Conservation (phyloP, 2,113 vertebrate species). For the Chaetura pelagica region DNA sequence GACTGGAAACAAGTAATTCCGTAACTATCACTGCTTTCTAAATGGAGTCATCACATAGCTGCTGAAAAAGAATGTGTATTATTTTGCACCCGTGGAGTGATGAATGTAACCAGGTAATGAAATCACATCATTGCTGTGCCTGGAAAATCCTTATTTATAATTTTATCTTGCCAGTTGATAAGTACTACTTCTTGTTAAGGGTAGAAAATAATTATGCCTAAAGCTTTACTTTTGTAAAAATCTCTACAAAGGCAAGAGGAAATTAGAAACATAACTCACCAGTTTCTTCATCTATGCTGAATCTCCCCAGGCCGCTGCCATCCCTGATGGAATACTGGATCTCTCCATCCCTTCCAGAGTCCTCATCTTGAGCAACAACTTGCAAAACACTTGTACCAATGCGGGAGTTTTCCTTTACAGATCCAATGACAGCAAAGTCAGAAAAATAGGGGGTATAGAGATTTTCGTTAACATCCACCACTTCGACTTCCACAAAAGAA, state of each 20-base stretch:
- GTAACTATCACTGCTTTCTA: slow-evolving; percentile 4
- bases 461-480: slow-evolving; percentile 97
- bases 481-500: slow-evolving; percentile 94
- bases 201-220: neutral
- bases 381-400: slow-evolving; percentile 91
- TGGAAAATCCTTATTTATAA: slow-evolving; percentile 18
- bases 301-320: slow-evolving; percentile 93
- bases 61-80: neutral
- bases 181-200: neutral
- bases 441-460: slow-evolving; percentile 92
- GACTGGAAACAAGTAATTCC: neutral
- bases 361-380: slow-evolving; percentile 89
- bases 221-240: neutral
- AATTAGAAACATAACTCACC: slow-evolving; percentile 79
- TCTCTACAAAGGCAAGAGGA: neutral
- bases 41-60: neutral
- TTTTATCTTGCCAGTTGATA: neutral
- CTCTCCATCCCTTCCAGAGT: slow-evolving; percentile 91
- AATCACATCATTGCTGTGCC: neutral
- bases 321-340: slow-evolving; percentile 95
- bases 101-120: slow-evolving; percentile 1
- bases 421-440: slow-evolving; percentile 87
- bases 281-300: slow-evolving; percentile 94
- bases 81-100: neutral
- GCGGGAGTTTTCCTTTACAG: slow-evolving; percentile 90